phyloP scores from a whole-genome alignment of 1,140 invertebrate genomes.

The Atta colombica region DNA sequence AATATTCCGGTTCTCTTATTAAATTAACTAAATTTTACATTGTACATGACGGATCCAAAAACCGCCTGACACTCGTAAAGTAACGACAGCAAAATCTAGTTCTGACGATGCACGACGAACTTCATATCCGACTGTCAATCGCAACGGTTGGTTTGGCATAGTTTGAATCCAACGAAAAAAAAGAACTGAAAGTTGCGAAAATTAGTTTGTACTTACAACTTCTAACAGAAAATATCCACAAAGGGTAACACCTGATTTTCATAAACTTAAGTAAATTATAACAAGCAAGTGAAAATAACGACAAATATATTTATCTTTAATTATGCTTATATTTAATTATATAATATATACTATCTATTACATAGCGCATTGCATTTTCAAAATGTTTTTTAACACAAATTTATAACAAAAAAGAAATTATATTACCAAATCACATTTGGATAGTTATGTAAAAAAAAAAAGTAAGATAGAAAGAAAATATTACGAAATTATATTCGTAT shows the following conservation, averaged over 20 bases:
- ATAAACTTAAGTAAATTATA: background rate
- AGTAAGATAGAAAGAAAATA: background rate
- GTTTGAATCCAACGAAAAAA: background rate
- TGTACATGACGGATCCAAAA: constrained; percentile 10
- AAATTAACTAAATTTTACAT: constrained; percentile 11
- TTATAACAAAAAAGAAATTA: background rate
- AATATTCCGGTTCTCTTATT: background rate
- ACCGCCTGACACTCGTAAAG: constrained; percentile 4
- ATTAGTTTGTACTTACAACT: background rate
- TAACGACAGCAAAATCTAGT: constrained; percentile 15
- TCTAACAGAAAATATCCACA: background rate
- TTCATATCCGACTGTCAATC: constrained; percentile 37
- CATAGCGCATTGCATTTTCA: background rate
- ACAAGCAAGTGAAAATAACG: background rate
- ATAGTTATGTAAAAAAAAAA: background rate
- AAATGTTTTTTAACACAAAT: background rate
- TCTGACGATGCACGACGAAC: constrained; percentile 1
- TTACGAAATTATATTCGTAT: background rate
- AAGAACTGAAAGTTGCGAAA: constrained; percentile 26
- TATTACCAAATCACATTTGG: background rate
- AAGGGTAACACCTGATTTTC: background rate
- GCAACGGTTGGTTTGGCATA: constrained; percentile 3
- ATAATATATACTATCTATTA: background rate
- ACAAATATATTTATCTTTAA: background rate
- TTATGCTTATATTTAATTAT: background rate